phyloP scores from a whole-genome alignment of 2,113 vertebrate species.

The Eclectus roratus region DNA sequence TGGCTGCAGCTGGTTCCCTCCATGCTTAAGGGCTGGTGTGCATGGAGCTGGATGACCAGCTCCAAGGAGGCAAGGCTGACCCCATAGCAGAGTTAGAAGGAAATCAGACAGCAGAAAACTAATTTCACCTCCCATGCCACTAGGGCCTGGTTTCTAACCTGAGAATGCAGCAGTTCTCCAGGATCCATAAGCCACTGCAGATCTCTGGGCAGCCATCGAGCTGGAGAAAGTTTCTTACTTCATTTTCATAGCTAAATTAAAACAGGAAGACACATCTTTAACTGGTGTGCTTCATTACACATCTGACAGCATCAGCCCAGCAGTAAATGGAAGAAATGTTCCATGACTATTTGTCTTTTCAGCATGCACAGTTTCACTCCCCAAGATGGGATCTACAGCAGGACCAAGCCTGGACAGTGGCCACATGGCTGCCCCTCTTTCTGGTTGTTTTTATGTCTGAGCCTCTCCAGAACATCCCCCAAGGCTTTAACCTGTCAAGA shows the following conservation, averaged over 20 bases:
- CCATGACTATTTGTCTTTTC: not conserved
- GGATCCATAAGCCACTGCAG: not conserved
- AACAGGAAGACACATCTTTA: not conserved
- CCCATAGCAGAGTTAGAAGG: not conserved
- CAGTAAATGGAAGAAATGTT: not conserved
- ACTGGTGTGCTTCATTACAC: not conserved
- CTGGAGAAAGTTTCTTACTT: not conserved
- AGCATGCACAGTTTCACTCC: not conserved
- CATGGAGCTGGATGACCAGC: not conserved
- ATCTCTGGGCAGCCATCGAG: not conserved
- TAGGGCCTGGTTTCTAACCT: conserved; percentile 17
- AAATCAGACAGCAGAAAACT: not conserved
- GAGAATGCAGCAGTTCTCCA: conserved; percentile 41
- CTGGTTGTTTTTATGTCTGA: not conserved
- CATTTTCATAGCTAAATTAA: conserved; percentile 44
- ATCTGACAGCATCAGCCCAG: not conserved
- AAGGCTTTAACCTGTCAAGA: not conserved
- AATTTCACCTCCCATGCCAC: not conserved
- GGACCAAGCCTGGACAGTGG: not conserved
- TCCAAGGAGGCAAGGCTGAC: not conserved
- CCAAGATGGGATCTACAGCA: not conserved
- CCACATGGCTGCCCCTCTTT: not conserved
- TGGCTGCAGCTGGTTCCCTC: not conserved
- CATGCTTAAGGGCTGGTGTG: not conserved
- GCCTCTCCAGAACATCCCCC: not conserved